A percentile compares a stretch with the other conserved stretches of the same genome.
phyloP scores from a whole-genome alignment of 2,888 invertebrate genomes.

The Drosophila dives region DNA sequence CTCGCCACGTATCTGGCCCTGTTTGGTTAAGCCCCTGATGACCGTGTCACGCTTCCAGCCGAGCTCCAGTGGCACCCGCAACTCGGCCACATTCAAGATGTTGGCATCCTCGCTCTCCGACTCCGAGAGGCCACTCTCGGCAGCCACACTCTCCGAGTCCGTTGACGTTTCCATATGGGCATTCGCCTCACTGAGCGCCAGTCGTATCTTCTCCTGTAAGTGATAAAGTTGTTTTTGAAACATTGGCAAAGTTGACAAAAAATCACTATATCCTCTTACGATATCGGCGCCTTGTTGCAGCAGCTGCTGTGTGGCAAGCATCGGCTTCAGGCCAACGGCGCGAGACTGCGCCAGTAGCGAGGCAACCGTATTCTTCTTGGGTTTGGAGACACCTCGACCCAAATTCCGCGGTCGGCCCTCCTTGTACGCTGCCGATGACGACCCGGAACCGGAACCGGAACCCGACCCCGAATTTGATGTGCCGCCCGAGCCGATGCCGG shows the following conservation, averaged over 20 bases:
- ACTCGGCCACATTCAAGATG: constrained; percentile 85
- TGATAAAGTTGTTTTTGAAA: not conserved
- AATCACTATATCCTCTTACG: constrained; percentile 80
- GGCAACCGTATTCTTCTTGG: constrained; percentile 96
- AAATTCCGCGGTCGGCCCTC: constrained; percentile 93
- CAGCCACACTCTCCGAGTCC: constrained; percentile 87
- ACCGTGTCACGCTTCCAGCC: constrained; percentile 98
- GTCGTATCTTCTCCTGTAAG: constrained; percentile 86
- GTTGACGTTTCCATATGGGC: constrained; percentile 87
- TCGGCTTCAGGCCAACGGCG: constrained; percentile 92
- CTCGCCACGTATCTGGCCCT: constrained; percentile 96
- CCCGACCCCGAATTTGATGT: constrained; percentile 45
- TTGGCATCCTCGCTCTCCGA: constrained; percentile 87
- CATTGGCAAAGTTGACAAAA: constrained; percentile 1
- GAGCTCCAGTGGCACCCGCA: constrained; percentile 88
- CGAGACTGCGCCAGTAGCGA: constrained; percentile 94
- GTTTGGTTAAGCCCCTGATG: constrained; percentile 93
- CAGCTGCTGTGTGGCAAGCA: constrained; percentile 90
- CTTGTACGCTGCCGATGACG: constrained; percentile 84
- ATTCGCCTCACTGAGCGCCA: constrained; percentile 86
- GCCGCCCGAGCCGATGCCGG: constrained; percentile 47
- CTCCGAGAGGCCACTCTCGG: constrained; percentile 87
- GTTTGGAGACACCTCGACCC: constrained; percentile 94
- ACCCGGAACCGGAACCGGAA: constrained; percentile 49
- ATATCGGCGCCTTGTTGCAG: constrained; percentile 85